Base-by-base conservation (phyloP, 2,797 vertebrate species). In the Emydoidea blandingii region DNA sequence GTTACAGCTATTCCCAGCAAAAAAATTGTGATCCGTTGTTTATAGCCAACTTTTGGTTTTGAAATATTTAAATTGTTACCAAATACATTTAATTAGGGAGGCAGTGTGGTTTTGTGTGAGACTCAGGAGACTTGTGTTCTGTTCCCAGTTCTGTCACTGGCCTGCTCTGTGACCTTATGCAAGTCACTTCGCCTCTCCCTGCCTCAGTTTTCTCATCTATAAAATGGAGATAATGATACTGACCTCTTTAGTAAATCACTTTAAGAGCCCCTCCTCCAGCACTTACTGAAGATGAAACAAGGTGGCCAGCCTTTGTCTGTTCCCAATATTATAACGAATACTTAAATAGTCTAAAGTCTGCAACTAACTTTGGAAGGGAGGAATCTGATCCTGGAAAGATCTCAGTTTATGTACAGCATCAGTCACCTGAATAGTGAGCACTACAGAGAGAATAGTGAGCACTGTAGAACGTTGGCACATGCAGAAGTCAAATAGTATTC, bases 41-140 rank as follows among this genome's bases (percentile, higher is more conserved):
- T 72, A 79, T 91, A 50, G 81, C 82, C 88, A 47, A 57, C 83
- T 79, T 85, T 72, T 37, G 82, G 92, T 25, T 88, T 88, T 92
- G 91, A 95, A 93, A 94, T 85, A 92, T 81, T 81, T 31, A 56
- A 92, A 82, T 96, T 95, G 86, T 93, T 96, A 94, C 89, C 49
- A 93, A 93, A 94, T 88, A 37, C 2, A 68, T 68, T 68, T 68
- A 37, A 68, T 29, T 29, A 15, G 41, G 72, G 25, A 47, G 6
- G 12, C 23, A 16, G 25, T 47, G 12, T 29, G 6, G 7, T 29
- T 29, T 76, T 44, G 25, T 76, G 47, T n/a, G 41, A 21, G 72
- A 76, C 23, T 74, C 37, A 14, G n/a, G n/a, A 72, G 21, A 44
- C 25, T 44, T 47, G 44, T 27, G 14, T 25, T 44, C n/a, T 68